phyloP scores from a whole-genome alignment of 2,888 invertebrate genomes.

The Euplexia lucipara region DNA sequence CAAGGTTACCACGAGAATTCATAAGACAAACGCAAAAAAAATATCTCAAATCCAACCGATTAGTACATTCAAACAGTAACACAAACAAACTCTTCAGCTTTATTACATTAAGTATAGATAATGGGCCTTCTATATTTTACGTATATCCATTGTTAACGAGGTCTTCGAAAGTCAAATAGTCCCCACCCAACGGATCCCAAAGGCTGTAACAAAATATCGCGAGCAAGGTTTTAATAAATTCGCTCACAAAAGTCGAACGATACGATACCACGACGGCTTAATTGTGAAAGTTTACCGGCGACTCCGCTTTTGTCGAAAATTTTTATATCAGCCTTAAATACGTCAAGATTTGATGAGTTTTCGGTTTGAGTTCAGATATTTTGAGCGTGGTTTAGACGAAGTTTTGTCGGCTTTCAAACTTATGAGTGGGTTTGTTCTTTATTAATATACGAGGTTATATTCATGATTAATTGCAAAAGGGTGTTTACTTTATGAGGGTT shows the following conservation, averaged over 20 bases:
- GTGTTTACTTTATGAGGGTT: constrained; percentile 23
- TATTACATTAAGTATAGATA: too few relatives aligned
- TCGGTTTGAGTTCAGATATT: constrained; percentile 57
- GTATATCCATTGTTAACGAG: constrained; percentile 3
- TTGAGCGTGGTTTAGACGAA: constrained; percentile 42
- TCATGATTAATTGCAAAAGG: constrained; percentile 42
- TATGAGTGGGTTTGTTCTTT: constrained; percentile 46
- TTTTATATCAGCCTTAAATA: constrained; percentile 68
- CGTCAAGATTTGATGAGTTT: constrained; percentile 69
- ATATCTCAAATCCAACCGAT: too few relatives aligned
- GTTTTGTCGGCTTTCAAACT: constrained; percentile 38
- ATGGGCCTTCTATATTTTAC: not conserved
- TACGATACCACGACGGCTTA: constrained; percentile 67
- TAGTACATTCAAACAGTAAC: too few relatives aligned
- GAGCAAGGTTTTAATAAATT: constrained; percentile 74
- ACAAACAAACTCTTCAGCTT: too few relatives aligned
- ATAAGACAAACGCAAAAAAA: too few relatives aligned
- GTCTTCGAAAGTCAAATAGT: constrained; percentile 50
- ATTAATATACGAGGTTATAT: constrained; percentile 43
- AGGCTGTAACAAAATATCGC: constrained; percentile 67
- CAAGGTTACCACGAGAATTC: too few relatives aligned
- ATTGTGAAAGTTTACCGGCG: constrained; percentile 76
- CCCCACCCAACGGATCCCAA: constrained; percentile 43
- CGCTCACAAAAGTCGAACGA: constrained; percentile 64
- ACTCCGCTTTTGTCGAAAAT: constrained; percentile 69